Evolutionary conservation across 2,797 vertebrate genomes (phyloP).

Genomic region (Otus scops): DNA sequence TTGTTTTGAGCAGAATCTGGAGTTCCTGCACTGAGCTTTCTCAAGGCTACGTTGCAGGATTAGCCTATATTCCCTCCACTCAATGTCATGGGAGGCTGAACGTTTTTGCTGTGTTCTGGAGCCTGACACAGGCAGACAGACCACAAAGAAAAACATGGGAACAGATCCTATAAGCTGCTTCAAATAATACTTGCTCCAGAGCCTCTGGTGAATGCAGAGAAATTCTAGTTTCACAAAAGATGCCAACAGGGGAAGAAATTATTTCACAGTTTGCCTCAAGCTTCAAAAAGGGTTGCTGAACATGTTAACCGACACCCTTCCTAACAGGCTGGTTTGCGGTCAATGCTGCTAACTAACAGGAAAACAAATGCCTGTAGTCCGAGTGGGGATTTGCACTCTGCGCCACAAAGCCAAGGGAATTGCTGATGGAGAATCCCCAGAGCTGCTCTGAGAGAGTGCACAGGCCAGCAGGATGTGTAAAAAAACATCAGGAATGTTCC

Average conservation of each 20-base stretch:
- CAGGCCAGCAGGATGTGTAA: background rate
- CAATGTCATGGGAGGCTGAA: conserved; percentile 36
- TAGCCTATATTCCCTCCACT: conserved; percentile 3
- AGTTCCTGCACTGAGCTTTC: conserved; percentile 6
- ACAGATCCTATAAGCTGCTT: conserved; percentile 30
- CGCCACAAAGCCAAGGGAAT: background rate
- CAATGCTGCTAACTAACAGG: background rate
- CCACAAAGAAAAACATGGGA: conserved; percentile 41
- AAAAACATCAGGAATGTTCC: background rate
- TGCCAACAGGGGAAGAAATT: conserved; percentile 51
- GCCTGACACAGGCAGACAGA: conserved; percentile 50
- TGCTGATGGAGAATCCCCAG: background rate
- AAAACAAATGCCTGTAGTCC: background rate
- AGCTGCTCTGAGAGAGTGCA: rapidly evolving
- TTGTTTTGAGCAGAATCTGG: conserved; percentile 58
- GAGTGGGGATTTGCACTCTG: background rate
- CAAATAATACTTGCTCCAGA: conserved; percentile 52
- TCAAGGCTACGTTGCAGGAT: background rate
- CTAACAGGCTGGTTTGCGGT: conserved; percentile 23
- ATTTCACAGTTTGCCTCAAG: conserved; percentile 28
- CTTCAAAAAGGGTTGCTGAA: conserved; percentile 32
- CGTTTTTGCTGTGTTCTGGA: conserved; percentile 47
- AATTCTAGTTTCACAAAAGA: conserved; percentile 37
- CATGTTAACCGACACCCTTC: background rate
- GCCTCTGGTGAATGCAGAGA: conserved; percentile 42